Percentiles rank a stretch among this genome's conserved stretches.
Conservation (phyloP, 2,888 invertebrate species). For the Phymatocera aterrima region DNA sequence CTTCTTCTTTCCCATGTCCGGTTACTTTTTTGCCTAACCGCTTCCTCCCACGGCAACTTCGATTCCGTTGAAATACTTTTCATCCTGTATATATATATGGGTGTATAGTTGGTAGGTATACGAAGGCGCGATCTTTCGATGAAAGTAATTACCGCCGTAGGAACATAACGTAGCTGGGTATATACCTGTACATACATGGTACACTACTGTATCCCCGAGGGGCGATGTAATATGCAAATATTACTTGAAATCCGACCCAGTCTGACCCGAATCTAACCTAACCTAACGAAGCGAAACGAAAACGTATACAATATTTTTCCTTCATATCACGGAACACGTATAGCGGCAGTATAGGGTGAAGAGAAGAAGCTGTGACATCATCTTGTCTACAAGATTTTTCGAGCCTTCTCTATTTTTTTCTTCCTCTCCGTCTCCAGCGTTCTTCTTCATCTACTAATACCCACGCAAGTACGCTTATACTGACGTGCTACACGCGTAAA, state of each 20-base stretch:
- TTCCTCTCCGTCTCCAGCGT: not conserved
- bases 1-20: not conserved
- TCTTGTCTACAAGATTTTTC: slow-evolving; percentile 57
- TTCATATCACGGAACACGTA: not conserved
- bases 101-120: too few relatives aligned
- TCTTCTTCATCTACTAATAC: too few relatives aligned
- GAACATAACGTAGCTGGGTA: too few relatives aligned
- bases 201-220: not conserved
- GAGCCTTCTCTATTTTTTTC: slow-evolving; percentile 53
- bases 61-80: not conserved
- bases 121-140: not conserved
- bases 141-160: slow-evolving; percentile 24
- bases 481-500: too few relatives aligned
- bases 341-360: not conserved
- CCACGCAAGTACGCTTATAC: too few relatives aligned
- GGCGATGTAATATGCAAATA: not conserved
- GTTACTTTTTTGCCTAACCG: not conserved
- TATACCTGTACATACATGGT: too few relatives aligned
- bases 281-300: not conserved
- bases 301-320: not conserved
- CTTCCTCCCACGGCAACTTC: not conserved
- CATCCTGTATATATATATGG: too few relatives aligned
- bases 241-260: slow-evolving; percentile 22
- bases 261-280: not conserved
- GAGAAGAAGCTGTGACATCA: slow-evolving; percentile 9